Percentiles rank a stretch among this genome's conserved stretches.
phyloP scores from a whole-genome alignment of 2,888 invertebrate genomes.

The Ichneumon xanthorius region DNA sequence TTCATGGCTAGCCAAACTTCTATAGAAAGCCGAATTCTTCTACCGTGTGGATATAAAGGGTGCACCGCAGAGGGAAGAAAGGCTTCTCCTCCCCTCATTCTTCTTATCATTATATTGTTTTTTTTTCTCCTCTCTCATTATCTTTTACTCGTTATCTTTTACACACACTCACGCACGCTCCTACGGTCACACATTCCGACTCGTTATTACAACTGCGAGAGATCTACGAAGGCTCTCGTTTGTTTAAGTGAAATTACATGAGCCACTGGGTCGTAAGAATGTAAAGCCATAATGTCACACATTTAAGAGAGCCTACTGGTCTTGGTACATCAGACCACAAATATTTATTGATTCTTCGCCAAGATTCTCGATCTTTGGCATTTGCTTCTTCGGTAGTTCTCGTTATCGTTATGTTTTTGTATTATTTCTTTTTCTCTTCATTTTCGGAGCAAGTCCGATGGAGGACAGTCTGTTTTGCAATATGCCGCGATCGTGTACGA shows the following conservation, averaged over 20 bases:
- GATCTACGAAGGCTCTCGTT: constrained; percentile 9
- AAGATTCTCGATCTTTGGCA: constrained; percentile 31
- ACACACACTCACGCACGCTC: constrained; percentile 31
- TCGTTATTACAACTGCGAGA: constrained; percentile 45
- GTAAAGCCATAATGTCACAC: constrained; percentile 53
- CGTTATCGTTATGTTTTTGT: constrained; percentile 20
- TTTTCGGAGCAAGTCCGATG: constrained; percentile 34
- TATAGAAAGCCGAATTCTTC: constrained; percentile 71
- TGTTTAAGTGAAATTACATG: constrained; percentile 60
- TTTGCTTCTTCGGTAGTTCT: constrained; percentile 48
- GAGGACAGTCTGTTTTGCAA: constrained; percentile 45
- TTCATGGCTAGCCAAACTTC: constrained; percentile 65
- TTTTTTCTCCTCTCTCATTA: constrained; percentile 47
- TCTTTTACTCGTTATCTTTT: constrained; percentile 15
- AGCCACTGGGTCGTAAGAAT: constrained; percentile 64
- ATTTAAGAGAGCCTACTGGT: constrained; percentile 55
- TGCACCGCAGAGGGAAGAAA: constrained; percentile 51
- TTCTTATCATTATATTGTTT: constrained; percentile 51
- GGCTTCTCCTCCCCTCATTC: constrained; percentile 59
- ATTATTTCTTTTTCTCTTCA: constrained; percentile 21
- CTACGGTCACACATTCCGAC: constrained; percentile 41
- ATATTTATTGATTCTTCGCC: constrained; percentile 36
- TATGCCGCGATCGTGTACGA: constrained; percentile 52
- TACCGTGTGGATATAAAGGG: constrained; percentile 66
- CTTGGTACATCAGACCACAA: constrained; percentile 48